Evolutionary conservation across 2,113 vertebrate genomes (phyloP).

Genomic region (Chrysochloris asiatica): DNA sequence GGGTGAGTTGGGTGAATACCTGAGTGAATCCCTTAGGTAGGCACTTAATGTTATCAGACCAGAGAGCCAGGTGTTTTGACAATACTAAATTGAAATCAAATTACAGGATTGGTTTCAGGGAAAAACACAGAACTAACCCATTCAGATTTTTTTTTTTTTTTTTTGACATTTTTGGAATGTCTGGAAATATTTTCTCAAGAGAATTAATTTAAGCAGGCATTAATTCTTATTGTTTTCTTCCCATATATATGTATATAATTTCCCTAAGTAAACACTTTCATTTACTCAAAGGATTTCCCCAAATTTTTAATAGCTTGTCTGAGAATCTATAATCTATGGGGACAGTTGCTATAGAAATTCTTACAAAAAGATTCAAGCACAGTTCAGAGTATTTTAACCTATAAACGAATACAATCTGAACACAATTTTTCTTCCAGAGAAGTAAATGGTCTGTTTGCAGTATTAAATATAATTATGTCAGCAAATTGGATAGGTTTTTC

Average conservation of each 20-base stretch:
- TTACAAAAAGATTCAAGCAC: constrained; percentile 51
- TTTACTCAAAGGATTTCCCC: not conserved
- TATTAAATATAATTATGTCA: constrained; percentile 32
- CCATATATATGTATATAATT: not conserved
- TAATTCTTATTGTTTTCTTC: not conserved
- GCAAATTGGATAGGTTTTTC: constrained; percentile 6
- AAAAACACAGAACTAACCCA: not conserved
- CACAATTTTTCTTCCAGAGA: constrained; percentile 36
- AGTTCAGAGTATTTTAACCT: constrained; percentile 51
- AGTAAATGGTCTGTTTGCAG: constrained; percentile 29
- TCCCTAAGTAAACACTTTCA: not conserved
- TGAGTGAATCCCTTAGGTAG: not conserved
- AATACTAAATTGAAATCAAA: not conserved
- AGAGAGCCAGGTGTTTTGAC: not conserved
- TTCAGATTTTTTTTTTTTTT: not conserved
- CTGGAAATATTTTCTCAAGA: not conserved
- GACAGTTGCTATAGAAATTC: constrained; percentile 46
- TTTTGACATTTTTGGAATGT: not conserved
- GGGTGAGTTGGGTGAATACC: not conserved
- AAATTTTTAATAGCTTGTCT: constrained; percentile 6
- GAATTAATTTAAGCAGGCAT: not conserved
- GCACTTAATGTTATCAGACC: not conserved
- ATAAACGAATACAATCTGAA: not conserved
- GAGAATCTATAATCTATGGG: constrained; percentile 29
- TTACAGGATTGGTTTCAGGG: not conserved